These are phyloP conservation scores for Opisthocomus hoazin DNA, from an alignment of 2,113 vertebrate genomes.

Conservation along the genomic window DNA sequence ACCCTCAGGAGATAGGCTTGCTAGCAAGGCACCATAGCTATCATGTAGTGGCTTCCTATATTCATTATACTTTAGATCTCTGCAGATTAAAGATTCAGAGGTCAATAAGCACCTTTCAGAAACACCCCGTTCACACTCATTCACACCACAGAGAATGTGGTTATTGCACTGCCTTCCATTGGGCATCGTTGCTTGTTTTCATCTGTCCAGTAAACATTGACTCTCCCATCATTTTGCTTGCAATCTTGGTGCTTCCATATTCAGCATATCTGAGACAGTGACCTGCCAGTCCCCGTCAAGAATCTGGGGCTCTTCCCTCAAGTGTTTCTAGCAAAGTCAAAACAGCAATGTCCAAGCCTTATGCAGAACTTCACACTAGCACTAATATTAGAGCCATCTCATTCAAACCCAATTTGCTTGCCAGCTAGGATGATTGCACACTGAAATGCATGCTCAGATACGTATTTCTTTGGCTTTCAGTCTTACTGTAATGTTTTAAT, in stretches of 20 bases:
- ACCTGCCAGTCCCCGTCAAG: not conserved
- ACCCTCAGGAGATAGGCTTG: not conserved
- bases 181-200: not conserved
- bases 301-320: not conserved
- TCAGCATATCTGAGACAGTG: not conserved
- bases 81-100: not conserved
- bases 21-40: not conserved
- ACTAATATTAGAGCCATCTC: not conserved
- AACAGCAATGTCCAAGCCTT: not conserved
- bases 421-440: not conserved
- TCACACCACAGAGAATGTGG: no score
- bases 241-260: not conserved
- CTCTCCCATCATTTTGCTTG: not conserved
- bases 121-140: not conserved
- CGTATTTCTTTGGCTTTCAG: not conserved
- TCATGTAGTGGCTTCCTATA: not conserved
- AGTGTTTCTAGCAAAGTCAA: not conserved
- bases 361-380: not conserved
- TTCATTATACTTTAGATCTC: not conserved
- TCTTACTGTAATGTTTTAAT: not conserved
- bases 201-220: not conserved
- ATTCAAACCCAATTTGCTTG: not conserved
- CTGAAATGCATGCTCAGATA: not conserved
- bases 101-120: not conserved
- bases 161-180: not conserved